phyloP scores from a whole-genome alignment of 2,797 vertebrate species.

The Pempheris klunzingeri region DNA sequence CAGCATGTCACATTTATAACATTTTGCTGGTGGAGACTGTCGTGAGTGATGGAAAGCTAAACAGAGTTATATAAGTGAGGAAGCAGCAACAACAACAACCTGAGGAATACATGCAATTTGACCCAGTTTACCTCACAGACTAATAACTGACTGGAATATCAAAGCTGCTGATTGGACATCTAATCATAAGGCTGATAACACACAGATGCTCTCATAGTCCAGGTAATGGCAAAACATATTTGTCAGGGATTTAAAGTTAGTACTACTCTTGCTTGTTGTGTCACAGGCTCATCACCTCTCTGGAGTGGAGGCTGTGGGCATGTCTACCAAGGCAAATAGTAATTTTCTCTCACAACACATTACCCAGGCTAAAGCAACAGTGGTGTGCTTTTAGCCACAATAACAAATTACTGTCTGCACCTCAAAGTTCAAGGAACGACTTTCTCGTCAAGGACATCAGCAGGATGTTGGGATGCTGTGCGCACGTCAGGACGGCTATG shows the following conservation, averaged over 20 bases:
- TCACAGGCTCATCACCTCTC: slow-evolving; percentile 14
- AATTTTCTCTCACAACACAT: slow-evolving; percentile 63
- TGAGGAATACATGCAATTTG: slow-evolving; percentile 18
- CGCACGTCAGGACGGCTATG: not conserved
- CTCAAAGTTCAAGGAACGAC: slow-evolving; percentile 50
- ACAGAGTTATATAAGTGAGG: not conserved
- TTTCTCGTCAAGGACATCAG: slow-evolving; percentile 41
- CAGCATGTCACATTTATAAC: not conserved
- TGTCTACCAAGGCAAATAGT: slow-evolving; percentile 49
- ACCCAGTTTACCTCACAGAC: slow-evolving; percentile 26
- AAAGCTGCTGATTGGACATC: slow-evolving; percentile 29
- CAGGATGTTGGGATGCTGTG: slow-evolving; percentile 10
- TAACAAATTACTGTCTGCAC: slow-evolving; percentile 61
- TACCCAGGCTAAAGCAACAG: slow-evolving; percentile 35
- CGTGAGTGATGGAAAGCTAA: not conserved
- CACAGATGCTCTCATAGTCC: not conserved
- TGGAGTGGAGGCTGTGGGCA: slow-evolving; percentile 40
- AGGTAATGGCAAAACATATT: slow-evolving; percentile 48
- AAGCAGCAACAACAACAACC: slow-evolving; percentile 4
- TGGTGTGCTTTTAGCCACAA: slow-evolving; percentile 54
- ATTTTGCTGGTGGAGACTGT: not conserved
- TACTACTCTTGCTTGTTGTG: slow-evolving; percentile 23
- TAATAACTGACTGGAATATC: slow-evolving; percentile 30
- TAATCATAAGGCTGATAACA: slow-evolving; percentile 26
- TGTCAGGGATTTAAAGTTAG: slow-evolving; percentile 45